Base-by-base conservation (phyloP, 2,888 invertebrate genomes). In the Idaea straminata region DNA sequence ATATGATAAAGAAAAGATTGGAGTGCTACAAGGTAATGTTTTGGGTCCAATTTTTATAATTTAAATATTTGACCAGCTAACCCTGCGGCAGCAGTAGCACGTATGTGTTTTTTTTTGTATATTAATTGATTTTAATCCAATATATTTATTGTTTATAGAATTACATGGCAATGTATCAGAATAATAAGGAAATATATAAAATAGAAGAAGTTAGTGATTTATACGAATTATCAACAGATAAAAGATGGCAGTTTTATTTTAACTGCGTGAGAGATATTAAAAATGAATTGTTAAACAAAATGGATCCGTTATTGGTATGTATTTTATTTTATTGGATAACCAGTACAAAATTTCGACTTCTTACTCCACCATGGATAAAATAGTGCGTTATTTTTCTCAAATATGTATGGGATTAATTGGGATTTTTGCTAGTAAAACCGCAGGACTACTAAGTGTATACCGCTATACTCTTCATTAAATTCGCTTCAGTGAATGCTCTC, bases 201-300 rank as follows among this genome's bases (percentile, higher is more conserved):
- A 59, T 79, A 0, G 64, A 71, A 1, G 65, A 75, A 61, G 69
- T 79, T 0, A 67, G 76, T 7, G 81, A 86, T 71, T 69, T 87
- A 4, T 83, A 87, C 65, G 72, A 70, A 10, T 73, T 91, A 57
- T 70, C 69, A 1, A 60, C 76, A 5, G 84, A 87, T 61, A 73
- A 85, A 64, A 83, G 88, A 76, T 92, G 91, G 92, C 71, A 67
- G 0, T n/a, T 87, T 0, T 92, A 92, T 69, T 84, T 83, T 58
- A 64, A 73, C 3, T 80, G 83, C 4, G 85, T 84, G 2, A 72
- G 69, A 0, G 35, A 63, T 15, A 64, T 91, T 3, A 88, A 83
- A 69, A 79, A 75, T n/a, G 77, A 82, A 57, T 70, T 90, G 4
- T 73, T 81, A 68, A 15, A 13, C 4, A 84, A 84, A 73, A 85